A percentile compares a stretch with the other conserved stretches of the same genome.
phyloP scores from a whole-genome alignment of 2,797 vertebrate species.

The Anguilla pacifica region DNA sequence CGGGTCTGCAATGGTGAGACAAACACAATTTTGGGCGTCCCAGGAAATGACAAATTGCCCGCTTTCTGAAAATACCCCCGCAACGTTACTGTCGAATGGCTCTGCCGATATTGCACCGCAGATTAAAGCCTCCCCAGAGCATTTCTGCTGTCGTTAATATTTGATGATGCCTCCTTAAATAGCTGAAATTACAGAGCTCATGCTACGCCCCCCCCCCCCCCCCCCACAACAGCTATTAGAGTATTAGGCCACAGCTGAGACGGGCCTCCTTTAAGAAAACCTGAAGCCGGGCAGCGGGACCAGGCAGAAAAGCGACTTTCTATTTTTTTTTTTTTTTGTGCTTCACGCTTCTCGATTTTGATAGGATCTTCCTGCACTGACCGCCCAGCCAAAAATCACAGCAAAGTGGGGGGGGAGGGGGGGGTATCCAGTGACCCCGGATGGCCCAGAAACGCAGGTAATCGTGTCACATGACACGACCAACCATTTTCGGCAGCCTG shows the following conservation, averaged over 20 bases:
- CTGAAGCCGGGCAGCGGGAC: not conserved
- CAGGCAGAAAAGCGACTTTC: not conserved
- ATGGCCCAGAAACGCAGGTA: not conserved
- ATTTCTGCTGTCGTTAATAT: not conserved
- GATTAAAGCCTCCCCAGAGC: not conserved
- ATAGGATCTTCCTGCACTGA: not conserved
- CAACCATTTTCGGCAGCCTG: not conserved
- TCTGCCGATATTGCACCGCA: not conserved
- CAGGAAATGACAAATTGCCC: not conserved
- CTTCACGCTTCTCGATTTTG: not conserved
- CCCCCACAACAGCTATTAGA: not conserved
- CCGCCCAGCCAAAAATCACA: not conserved
- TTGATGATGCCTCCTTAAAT: not conserved
- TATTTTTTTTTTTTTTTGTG: not conserved
- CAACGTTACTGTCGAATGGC: not conserved
- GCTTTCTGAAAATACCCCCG: not conserved
- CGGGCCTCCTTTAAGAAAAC: not conserved
- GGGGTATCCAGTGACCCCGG: not conserved
- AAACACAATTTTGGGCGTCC: not conserved
- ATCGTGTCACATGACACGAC: no score
- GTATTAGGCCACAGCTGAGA: not conserved
- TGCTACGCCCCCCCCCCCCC: not conserved
- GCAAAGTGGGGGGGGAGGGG: not conserved
- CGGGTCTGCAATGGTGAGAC: not conserved
- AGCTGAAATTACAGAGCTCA: not conserved